Evolutionary conservation across 2,888 invertebrate species (phyloP).

Genomic region (Anoncus sp.): DNA sequence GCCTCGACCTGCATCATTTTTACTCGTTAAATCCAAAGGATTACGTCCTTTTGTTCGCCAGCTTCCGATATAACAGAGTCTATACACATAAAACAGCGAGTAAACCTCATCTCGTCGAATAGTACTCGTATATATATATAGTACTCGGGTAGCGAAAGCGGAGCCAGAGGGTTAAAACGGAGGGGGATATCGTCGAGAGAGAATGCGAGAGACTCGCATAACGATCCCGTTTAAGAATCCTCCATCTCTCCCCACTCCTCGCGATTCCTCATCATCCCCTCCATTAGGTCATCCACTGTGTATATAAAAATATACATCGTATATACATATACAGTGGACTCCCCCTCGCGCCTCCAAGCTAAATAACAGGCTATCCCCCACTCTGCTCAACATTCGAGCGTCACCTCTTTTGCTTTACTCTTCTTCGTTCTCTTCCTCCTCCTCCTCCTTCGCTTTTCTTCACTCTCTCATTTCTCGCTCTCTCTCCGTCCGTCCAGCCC

Average conservation of each 20-base stretch:
- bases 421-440: constrained; percentile 59
- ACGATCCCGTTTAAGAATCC: constrained; percentile 82
- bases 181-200: constrained; percentile 38
- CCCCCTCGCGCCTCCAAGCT: constrained; percentile 84
- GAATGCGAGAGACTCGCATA: constrained; percentile 78
- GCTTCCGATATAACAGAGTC: neutral
- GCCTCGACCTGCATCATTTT: neutral
- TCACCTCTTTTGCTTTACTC: constrained; percentile 56
- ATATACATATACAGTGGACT: constrained; percentile 78
- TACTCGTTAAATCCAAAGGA: neutral
- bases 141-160: constrained; percentile 4
- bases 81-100: constrained; percentile 13
- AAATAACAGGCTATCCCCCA: constrained; percentile 74
- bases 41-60: neutral
- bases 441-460: constrained; percentile 58
- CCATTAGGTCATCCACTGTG: constrained; percentile 67
- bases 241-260: constrained; percentile 40
- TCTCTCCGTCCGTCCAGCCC: constrained; percentile 44
- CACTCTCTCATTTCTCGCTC: constrained; percentile 37
- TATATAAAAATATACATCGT: constrained; percentile 86
- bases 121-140: constrained; percentile 13
- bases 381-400: constrained; percentile 64
- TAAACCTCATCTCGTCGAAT: constrained; percentile 29
- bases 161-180: constrained; percentile 12
- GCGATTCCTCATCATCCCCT: constrained; percentile 49